phyloP scores from a whole-genome alignment of 2,113 vertebrate species.

The Philantomba maxwellii region DNA sequence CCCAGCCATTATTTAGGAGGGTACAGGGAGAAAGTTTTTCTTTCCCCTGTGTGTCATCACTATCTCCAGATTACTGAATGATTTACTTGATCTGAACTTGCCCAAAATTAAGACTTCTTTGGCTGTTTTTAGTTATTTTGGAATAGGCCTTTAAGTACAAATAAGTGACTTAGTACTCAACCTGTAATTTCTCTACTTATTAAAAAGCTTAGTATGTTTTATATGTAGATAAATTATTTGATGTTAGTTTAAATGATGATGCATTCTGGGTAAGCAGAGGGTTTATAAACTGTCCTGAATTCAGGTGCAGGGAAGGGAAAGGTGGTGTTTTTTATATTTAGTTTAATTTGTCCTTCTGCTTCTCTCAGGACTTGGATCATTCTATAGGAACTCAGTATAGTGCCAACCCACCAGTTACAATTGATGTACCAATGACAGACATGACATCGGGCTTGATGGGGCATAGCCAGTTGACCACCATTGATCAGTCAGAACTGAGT shows the following conservation, averaged over 20 bases:
- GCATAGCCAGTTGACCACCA: constrained; percentile 89
- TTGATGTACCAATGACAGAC: constrained; percentile 88
- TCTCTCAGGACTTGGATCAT: constrained; percentile 87
- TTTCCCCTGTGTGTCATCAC: background rate
- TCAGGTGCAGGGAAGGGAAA: background rate
- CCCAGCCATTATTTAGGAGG: background rate
- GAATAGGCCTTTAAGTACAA: constrained; percentile 13
- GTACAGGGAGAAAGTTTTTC: background rate
- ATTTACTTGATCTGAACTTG: constrained; percentile 16
- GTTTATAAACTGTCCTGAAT: constrained; percentile 36
- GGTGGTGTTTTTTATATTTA: constrained; percentile 18
- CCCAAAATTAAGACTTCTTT: background rate
- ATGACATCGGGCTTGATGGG: constrained; percentile 85
- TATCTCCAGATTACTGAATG: background rate
- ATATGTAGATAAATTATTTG: background rate
- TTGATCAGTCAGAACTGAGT: constrained; percentile 93
- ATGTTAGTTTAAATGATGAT: constrained; percentile 27
- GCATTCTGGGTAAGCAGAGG: background rate
- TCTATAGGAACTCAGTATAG: constrained; percentile 89
- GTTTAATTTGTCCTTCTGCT: constrained; percentile 57
- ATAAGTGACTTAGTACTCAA: background rate
- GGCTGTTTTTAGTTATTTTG: constrained; percentile 13
- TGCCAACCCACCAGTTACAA: constrained; percentile 89
- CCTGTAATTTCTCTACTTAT: constrained; percentile 6
- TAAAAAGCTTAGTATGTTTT: constrained; percentile 1